Percentiles rank a stretch among this genome's conserved stretches.
These are phyloP conservation scores for Apamea anceps DNA, from an alignment of 2,888 invertebrate genomes.

Conservation along the genomic window DNA sequence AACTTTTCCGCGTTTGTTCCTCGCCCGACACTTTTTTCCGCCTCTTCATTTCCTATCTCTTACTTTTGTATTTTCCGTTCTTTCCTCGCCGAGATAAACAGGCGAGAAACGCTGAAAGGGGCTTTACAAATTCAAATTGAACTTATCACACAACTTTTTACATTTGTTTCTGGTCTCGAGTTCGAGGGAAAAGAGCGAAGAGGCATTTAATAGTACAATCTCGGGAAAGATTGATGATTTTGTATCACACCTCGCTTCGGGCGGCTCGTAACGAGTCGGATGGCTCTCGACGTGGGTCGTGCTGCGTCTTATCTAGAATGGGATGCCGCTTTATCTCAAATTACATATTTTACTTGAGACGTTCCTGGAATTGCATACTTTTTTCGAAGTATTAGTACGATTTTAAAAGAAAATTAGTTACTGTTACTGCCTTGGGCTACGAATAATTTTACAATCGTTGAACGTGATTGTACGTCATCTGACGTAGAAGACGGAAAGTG, in stretches of 20 bases:
- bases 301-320: conserved; percentile 89
- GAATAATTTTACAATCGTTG: conserved; percentile 4
- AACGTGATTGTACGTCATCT: conserved; percentile 4
- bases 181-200: conserved; percentile 89
- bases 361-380: conserved; percentile 82
- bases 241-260: conserved; percentile 90
- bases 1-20: conserved; percentile 90
- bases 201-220: conserved; percentile 91
- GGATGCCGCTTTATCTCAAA: conserved; percentile 90
- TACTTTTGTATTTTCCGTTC: conserved; percentile 90
- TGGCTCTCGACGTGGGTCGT: conserved; percentile 89
- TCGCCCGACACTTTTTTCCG: conserved; percentile 90
- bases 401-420: conserved; percentile 70
- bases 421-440: conserved; percentile 11
- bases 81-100: conserved; percentile 89
- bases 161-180: conserved; percentile 90
- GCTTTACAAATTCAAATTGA: conserved; percentile 91
- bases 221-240: conserved; percentile 90
- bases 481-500: not conserved
- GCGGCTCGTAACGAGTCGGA: conserved; percentile 89
- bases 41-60: conserved; percentile 91
- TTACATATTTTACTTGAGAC: conserved; percentile 90
- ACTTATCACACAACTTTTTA: conserved; percentile 91
- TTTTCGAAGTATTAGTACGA: conserved; percentile 78
- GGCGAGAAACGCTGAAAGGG: conserved; percentile 90